These are phyloP conservation scores for Thecophora atra DNA, from an alignment of 2,888 invertebrate species.

Conservation along the genomic window DNA sequence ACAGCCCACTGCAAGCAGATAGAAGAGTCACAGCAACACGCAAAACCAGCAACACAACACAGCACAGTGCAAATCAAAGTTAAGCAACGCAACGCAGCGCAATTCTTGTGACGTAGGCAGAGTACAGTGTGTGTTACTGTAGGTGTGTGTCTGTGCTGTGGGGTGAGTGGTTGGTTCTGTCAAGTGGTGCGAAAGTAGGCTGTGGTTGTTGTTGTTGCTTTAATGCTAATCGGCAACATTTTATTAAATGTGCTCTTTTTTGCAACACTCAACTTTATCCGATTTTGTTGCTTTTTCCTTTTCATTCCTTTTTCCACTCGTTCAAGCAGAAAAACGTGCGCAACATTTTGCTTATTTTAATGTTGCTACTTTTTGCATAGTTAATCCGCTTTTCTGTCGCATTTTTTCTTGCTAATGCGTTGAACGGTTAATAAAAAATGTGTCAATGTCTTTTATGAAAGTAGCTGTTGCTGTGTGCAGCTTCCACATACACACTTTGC, in stretches of 20 bases:
- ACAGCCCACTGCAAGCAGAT: too few species aligned
- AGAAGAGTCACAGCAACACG: too few species aligned
- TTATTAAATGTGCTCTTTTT: neutral
- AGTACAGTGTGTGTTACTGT: neutral
- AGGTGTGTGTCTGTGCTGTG: constrained; percentile 7
- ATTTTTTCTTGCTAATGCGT: neutral
- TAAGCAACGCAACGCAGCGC: too few species aligned
- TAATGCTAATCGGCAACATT: neutral
- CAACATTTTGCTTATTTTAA: neutral
- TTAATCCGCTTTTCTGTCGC: constrained; percentile 18
- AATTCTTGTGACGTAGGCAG: too few species aligned
- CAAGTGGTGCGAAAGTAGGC: constrained; percentile 12
- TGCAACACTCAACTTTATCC: neutral
- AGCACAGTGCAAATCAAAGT: too few species aligned
- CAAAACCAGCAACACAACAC: too few species aligned
- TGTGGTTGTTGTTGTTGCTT: neutral
- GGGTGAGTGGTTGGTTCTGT: neutral
- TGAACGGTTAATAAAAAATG: neutral
- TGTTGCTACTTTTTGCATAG: neutral
- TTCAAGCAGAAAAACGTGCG: constrained; percentile 24
- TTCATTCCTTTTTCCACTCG: constrained; percentile 11
- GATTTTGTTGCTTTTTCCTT: neutral
- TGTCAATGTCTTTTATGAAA: neutral
- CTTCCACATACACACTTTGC: neutral
- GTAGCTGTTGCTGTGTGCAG: neutral